Evolutionary conservation across 2,797 vertebrate species (phyloP).

Genomic region (Percopsis omiscomaycus): DNA sequence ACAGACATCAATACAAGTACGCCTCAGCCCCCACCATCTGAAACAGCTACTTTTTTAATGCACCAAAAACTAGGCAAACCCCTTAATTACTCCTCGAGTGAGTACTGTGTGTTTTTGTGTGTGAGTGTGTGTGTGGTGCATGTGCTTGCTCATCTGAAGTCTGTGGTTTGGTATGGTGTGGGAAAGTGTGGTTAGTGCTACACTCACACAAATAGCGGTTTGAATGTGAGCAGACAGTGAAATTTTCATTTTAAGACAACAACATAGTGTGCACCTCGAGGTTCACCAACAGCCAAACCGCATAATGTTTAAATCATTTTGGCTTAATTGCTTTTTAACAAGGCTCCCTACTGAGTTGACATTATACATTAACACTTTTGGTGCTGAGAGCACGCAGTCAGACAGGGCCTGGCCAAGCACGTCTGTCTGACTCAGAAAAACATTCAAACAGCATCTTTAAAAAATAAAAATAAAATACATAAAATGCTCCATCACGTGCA

Average conservation of each 20-base stretch:
- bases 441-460: constrained; percentile 19
- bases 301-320: constrained; percentile 80
- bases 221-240: constrained; percentile 80
- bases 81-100: constrained; percentile 76
- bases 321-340: constrained; percentile 83
- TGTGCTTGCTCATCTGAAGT: constrained; percentile 64
- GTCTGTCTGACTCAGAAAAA: constrained; percentile 59
- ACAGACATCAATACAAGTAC: constrained; percentile 75
- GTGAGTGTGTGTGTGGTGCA: constrained; percentile 27
- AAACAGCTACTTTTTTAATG: constrained; percentile 78
- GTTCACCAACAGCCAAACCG: constrained; percentile 70
- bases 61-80: constrained; percentile 76
- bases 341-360: constrained; percentile 77
- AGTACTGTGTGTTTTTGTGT: constrained; percentile 52
- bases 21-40: constrained; percentile 75
- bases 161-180: constrained; percentile 76
- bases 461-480: neutral
- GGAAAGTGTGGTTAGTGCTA: constrained; percentile 75
- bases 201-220: constrained; percentile 79
- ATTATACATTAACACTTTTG: constrained; percentile 78
- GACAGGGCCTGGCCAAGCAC: constrained; percentile 67
- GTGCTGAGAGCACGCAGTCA: constrained; percentile 71
- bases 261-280: constrained; percentile 73
- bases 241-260: constrained; percentile 80
- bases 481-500: constrained; percentile 33